phyloP scores from a whole-genome alignment of 2,888 invertebrate genomes.

The Eupithecia centaureata region DNA sequence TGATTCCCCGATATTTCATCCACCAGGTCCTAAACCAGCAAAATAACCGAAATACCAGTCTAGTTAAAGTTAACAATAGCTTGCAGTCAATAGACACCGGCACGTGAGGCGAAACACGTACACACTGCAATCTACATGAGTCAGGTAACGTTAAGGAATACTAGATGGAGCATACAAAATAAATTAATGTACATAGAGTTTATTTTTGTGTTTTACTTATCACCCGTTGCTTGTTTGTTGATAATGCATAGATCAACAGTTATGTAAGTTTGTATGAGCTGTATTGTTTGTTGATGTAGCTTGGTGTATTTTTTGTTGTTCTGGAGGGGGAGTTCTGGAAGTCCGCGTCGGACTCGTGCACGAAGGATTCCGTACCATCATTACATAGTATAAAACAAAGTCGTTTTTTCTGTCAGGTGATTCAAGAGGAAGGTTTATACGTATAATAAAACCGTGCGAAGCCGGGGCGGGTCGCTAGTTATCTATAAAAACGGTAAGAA shows the following conservation, averaged over 20 bases:
- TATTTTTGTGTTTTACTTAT: neutral
- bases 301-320: too few species aligned
- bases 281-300: too few species aligned
- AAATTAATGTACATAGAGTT: conserved; percentile 1
- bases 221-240: neutral
- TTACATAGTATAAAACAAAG: too few species aligned
- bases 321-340: too few species aligned
- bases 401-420: too few species aligned
- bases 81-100: conserved; percentile 16
- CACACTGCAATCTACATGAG: conserved; percentile 14
- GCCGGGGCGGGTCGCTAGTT: too few species aligned
- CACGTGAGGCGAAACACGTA: conserved; percentile 42
- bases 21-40: neutral
- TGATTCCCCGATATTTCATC: neutral
- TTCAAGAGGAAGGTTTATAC: too few species aligned
- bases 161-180: conserved; percentile 8
- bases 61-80: conserved; percentile 27
- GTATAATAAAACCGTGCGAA: too few species aligned
- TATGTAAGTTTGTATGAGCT: neutral
- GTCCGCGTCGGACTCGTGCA: too few species aligned
- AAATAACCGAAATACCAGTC: neutral
- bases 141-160: conserved; percentile 34
- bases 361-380: too few species aligned
- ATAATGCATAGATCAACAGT: neutral
- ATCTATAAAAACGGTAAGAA: too few species aligned